Base-by-base conservation (phyloP, 2,888 invertebrate genomes). In the Dastarcus helophoroides region DNA sequence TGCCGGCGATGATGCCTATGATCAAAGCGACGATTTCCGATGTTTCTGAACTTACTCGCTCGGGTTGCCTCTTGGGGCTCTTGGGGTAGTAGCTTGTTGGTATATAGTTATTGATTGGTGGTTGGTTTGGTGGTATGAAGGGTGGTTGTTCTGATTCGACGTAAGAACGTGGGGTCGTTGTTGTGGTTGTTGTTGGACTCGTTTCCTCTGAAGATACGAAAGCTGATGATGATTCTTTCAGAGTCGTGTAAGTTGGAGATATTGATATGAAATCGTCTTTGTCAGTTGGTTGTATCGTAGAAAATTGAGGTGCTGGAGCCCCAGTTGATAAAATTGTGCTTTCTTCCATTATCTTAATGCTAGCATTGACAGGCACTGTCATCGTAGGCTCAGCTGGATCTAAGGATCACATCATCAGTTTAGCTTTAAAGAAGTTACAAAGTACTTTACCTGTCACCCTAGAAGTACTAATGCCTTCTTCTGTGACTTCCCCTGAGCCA, bases 1-100 rank as follows among this genome's bases (percentile, higher is more conserved):
- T 84, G 25, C 88, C 89, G 3, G 90, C 90, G 36, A 90, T 88
- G 44, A 94, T 88, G 41, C 85, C 83, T 33, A 88, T 82, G 34
- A 88, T 79, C 49, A 88, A 67, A 3, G 82, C 80, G 1, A 77
- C 75, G 49, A 76, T 76, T 50, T 79, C 79, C 17, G 78, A 77
- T 30, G 76, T 76, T 47, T 79, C 77, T 7, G 79, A 76, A 35
- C 68, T 74, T 40, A 75, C 73, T 38, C 72, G 58, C 25, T 69
- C 67, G 35, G 63, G 50, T 26, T 51, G 44, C 25, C 53, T 50
- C 30, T 52, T 58, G 10, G 60, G 55, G 3, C 58, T 52, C 14
- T 58, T 54, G 8, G 60, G 55, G 3, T 56, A 53, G 43, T 56
- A 56, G 13, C 29, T 34, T 17, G 26, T 35, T 23, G 50, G 53